Evolutionary conservation across 2,113 vertebrate species (phyloP).

Genomic region (Oceanodroma tethys): DNA sequence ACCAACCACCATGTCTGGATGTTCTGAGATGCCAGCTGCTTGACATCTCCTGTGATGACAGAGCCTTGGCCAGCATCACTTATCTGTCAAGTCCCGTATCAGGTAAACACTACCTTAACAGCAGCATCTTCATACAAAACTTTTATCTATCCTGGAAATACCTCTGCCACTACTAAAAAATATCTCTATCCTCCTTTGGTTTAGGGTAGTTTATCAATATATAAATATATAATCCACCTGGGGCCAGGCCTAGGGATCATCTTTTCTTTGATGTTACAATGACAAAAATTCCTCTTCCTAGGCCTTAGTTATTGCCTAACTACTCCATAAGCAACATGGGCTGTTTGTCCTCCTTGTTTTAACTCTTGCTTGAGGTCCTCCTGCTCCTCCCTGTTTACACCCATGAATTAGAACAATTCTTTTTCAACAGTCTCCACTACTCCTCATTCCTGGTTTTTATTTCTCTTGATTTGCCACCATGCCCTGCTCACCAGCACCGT

Average conservation of each 20-base stretch:
- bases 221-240: not conserved
- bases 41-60: not conserved
- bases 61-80: not conserved
- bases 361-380: not conserved
- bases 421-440: not conserved
- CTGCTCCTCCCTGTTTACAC: not conserved
- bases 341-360: not conserved
- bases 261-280: not conserved
- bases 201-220: not conserved
- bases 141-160: not conserved
- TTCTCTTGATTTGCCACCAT: not conserved
- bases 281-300: not conserved
- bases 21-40: not conserved
- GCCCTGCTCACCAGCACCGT: rapidly evolving
- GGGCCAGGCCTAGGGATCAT: not conserved
- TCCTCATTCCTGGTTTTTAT: not conserved
- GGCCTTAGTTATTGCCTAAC: not conserved
- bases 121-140: not conserved
- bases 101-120: not conserved
- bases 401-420: not conserved
- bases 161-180: not conserved
- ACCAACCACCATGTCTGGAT: not conserved
- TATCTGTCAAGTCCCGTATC: not conserved
- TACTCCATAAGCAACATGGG: not conserved
- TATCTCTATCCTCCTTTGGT: not conserved